Percentiles rank a stretch among this genome's conserved stretches.
Evolutionary conservation across 2,797 vertebrate species (phyloP).

Genomic region (Graptemys geographica): DNA sequence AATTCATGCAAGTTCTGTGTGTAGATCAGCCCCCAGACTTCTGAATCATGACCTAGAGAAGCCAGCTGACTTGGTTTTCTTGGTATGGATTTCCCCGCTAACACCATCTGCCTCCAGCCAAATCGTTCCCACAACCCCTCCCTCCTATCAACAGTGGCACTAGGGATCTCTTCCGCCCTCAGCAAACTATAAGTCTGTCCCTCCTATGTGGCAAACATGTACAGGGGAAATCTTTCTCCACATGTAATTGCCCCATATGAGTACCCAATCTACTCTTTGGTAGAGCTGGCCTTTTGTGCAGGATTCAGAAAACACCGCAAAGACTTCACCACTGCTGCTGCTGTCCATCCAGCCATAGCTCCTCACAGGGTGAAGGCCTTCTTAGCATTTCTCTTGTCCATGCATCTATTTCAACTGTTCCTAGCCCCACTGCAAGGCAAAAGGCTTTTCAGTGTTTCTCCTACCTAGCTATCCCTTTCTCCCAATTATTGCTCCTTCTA

Average conservation of each 20-base stretch:
- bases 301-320: background rate
- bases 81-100: background rate
- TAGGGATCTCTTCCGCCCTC: background rate
- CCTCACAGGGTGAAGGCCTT: background rate
- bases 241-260: background rate
- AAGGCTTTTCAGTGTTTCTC: fast-evolving
- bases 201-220: background rate
- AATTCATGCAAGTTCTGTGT: background rate
- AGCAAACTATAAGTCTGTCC: background rate
- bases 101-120: background rate
- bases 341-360: background rate
- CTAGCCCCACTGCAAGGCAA: background rate
- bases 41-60: background rate
- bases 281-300: background rate
- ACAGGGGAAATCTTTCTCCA: background rate
- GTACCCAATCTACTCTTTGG: background rate
- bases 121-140: background rate
- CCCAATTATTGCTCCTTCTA: background rate
- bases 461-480: background rate
- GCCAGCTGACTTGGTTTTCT: background rate
- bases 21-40: background rate
- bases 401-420: background rate
- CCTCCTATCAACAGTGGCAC: fast-evolving
- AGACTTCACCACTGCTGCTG: background rate
- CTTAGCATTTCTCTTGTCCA: background rate